phyloP scores from a whole-genome alignment of 2,113 vertebrate species.

The Tretioscincus oriximinensis region DNA sequence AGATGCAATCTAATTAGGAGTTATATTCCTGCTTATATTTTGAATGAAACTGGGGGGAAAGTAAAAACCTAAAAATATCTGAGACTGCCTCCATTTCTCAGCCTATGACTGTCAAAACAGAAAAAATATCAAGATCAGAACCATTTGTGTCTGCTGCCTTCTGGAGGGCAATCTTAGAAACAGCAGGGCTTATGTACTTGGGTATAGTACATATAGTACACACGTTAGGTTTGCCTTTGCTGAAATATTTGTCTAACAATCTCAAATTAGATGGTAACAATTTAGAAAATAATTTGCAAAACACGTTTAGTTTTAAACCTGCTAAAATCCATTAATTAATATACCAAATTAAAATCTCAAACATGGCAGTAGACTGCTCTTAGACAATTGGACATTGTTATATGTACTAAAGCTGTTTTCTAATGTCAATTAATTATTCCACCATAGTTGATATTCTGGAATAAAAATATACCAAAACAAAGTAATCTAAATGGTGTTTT shows the following conservation, averaged over 20 bases:
- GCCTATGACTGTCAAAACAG: background rate
- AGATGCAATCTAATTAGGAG: too few relatives aligned
- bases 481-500: too few relatives aligned
- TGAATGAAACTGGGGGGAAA: too few relatives aligned
- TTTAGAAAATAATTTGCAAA: background rate
- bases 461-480: too few relatives aligned
- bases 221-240: background rate
- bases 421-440: too few relatives aligned
- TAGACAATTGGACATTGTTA: too few relatives aligned
- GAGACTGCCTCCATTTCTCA: background rate
- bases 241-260: too few relatives aligned
- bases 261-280: background rate
- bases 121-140: background rate
- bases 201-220: too few relatives aligned
- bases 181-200: background rate
- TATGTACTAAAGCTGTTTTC: too few relatives aligned
- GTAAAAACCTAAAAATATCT: background rate
- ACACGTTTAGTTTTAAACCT: background rate
- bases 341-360: background rate
- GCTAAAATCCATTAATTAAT: background rate
- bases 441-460: too few relatives aligned
- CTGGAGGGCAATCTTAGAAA: conserved; percentile 38
- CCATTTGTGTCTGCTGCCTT: conserved; percentile 47
- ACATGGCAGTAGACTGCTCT: too few relatives aligned
- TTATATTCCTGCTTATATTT: too few relatives aligned